Conservation (phyloP, 2,888 invertebrate genomes). For the Clistopyga incitator region DNA sequence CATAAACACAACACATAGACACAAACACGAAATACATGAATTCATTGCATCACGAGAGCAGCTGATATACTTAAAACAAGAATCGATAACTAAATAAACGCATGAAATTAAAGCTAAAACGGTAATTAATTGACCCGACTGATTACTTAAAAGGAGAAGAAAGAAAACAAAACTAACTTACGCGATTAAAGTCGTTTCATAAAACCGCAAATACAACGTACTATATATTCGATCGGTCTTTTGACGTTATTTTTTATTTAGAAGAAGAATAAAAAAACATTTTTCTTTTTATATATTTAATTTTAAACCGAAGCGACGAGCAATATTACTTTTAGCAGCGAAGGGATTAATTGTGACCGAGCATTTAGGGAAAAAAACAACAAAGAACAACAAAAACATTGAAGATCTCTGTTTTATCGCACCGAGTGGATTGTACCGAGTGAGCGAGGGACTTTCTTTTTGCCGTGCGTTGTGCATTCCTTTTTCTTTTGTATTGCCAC, state of each 20-base stretch:
- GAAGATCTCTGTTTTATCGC: constrained; percentile 63
- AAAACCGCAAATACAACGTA: constrained; percentile 24
- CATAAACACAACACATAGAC: constrained; percentile 30
- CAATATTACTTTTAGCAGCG: constrained; percentile 77
- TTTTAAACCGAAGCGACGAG: constrained; percentile 75
- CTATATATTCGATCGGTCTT: constrained; percentile 46
- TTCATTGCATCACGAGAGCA: constrained; percentile 51
- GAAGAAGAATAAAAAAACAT: not conserved
- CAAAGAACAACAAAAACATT: constrained; percentile 8
- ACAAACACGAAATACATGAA: constrained; percentile 49
- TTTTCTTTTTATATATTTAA: constrained; percentile 28
- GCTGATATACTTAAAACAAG: constrained; percentile 74
- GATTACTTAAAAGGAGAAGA: constrained; percentile 74
- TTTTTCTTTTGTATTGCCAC: not conserved
- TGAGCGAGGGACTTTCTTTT: constrained; percentile 54
- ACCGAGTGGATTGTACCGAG: constrained; percentile 56
- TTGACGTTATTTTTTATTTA: constrained; percentile 58
- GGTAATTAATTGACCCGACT: constrained; percentile 75
- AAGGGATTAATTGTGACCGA: constrained; percentile 10
- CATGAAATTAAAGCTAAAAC: constrained; percentile 61
- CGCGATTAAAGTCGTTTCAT: not conserved
- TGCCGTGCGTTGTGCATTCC: constrained; percentile 67
- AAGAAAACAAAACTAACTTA: constrained; percentile 10
- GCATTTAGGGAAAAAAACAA: constrained; percentile 19
- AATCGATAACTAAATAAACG: constrained; percentile 67